phyloP scores from a whole-genome alignment of 2,888 invertebrate genomes.

The Cantharis nigra region DNA sequence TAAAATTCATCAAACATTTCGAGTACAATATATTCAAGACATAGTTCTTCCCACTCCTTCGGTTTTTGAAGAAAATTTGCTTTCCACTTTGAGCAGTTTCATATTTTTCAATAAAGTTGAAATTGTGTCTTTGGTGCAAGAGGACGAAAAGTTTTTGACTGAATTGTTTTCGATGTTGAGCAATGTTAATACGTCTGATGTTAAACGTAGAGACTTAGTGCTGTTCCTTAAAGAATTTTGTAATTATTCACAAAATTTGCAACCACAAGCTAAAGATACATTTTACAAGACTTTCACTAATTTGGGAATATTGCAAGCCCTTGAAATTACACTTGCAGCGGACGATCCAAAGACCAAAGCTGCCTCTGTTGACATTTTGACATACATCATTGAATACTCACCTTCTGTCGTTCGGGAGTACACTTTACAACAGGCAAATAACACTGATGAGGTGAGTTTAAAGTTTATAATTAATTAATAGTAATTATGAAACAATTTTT shows the following conservation, averaged over 20 bases:
- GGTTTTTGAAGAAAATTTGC: slow-evolving; percentile 98
- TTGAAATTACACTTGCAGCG: slow-evolving; percentile 89
- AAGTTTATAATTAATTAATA: neutral
- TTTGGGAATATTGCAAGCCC: slow-evolving; percentile 84
- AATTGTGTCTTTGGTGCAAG: slow-evolving; percentile 96
- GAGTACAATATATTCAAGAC: slow-evolving; percentile 99
- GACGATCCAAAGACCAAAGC: slow-evolving; percentile 94
- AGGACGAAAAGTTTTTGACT: slow-evolving; percentile 95
- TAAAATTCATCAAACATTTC: slow-evolving; percentile 99
- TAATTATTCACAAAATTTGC: slow-evolving; percentile 97
- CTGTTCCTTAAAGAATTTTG: slow-evolving; percentile 99
- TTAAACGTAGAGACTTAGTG: slow-evolving; percentile 89
- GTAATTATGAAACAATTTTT: too few species aligned
- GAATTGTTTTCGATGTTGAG: slow-evolving; percentile 93
- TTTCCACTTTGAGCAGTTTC: slow-evolving; percentile 96
- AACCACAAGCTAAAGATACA: slow-evolving; percentile 94
- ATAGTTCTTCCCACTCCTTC: slow-evolving; percentile 98
- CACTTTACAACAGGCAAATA: slow-evolving; percentile 89
- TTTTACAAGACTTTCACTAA: slow-evolving; percentile 95
- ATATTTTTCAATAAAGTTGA: slow-evolving; percentile 99
- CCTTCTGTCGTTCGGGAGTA: slow-evolving; percentile 97
- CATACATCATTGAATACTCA: slow-evolving; percentile 97
- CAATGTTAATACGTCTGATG: slow-evolving; percentile 82
- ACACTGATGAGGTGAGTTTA: slow-evolving; percentile 79
- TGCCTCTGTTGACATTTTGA: slow-evolving; percentile 96